Conservation (phyloP, 1,140 invertebrate species). For the Rhagoletis pomonella region DNA sequence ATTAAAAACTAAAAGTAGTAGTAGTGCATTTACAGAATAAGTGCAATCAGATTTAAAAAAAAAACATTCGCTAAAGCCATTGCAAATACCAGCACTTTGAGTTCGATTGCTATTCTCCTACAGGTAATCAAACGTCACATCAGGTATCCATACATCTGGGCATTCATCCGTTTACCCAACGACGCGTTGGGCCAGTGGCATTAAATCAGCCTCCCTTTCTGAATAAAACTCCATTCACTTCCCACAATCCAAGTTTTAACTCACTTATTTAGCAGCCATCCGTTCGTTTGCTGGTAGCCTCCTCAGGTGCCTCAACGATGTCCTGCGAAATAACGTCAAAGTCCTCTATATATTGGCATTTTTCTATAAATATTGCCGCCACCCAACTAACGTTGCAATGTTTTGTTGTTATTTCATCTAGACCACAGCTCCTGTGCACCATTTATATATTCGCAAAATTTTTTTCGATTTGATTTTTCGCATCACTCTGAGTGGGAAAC, state of each 20-base stretch:
- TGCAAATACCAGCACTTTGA: not conserved
- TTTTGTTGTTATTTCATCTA: conserved; percentile 19
- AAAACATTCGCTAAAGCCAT: not conserved
- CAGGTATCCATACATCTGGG: conserved; percentile 16
- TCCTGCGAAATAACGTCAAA: not conserved
- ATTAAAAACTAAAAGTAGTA: too few relatives aligned
- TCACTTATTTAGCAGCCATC: not conserved
- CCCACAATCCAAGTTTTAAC: not conserved
- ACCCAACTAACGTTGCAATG: not conserved
- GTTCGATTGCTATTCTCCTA: not conserved
- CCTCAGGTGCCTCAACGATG: not conserved
- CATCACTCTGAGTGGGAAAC: not conserved
- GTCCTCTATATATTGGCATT: not conserved
- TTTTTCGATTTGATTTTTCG: conserved; percentile 24
- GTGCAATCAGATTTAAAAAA: too few relatives aligned
- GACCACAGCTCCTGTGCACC: conserved; percentile 22
- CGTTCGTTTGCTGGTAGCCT: not conserved
- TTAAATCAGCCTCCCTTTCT: not conserved
- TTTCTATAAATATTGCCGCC: not conserved
- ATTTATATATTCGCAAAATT: conserved; percentile 23
- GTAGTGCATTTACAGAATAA: too few relatives aligned
- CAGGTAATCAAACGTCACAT: conserved; percentile 34
- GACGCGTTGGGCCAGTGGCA: not conserved
- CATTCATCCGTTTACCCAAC: conserved; percentile 56
- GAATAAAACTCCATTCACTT: not conserved